These are phyloP conservation scores for Leptothorax acervorum DNA, from an alignment of 2,888 invertebrate genomes.

Conservation along the genomic window DNA sequence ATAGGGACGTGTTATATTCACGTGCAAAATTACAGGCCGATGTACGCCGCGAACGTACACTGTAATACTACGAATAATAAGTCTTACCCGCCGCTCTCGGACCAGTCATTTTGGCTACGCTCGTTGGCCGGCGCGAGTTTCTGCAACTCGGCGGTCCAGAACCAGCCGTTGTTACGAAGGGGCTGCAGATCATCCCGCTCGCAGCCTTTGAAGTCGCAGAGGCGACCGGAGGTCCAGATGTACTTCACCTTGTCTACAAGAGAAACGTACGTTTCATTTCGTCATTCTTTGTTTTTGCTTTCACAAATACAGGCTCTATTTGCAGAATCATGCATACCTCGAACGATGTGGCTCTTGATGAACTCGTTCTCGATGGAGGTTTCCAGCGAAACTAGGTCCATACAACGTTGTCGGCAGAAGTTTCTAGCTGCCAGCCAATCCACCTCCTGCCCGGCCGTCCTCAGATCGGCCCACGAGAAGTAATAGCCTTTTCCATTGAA, in stretches of 20 bases:
- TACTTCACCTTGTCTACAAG: conserved; percentile 90
- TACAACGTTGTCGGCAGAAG: conserved; percentile 95
- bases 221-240: conserved; percentile 96
- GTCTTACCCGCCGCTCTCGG: conserved; percentile 91
- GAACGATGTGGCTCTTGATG: conserved; percentile 92
- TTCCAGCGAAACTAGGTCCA: conserved; percentile 95
- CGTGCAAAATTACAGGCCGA: conserved; percentile 19
- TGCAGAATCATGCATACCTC: conserved; percentile 87
- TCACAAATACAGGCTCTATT: neutral
- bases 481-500: conserved; percentile 91
- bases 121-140: conserved; percentile 94
- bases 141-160: conserved; percentile 95
- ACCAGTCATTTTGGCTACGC: conserved; percentile 95
- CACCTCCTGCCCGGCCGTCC: conserved; percentile 91
- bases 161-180: conserved; percentile 94
- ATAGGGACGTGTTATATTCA: neutral
- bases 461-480: conserved; percentile 94
- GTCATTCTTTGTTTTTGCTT: conserved; percentile 14
- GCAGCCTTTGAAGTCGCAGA: conserved; percentile 96
- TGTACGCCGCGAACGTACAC: neutral
- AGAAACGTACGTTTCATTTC: conserved; percentile 27
- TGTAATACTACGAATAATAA: neutral
- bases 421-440: conserved; percentile 95
- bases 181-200: conserved; percentile 94
- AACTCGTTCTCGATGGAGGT: conserved; percentile 95